Evolutionary conservation across 2,113 vertebrate species (phyloP).

Genomic region (Naja naja): DNA sequence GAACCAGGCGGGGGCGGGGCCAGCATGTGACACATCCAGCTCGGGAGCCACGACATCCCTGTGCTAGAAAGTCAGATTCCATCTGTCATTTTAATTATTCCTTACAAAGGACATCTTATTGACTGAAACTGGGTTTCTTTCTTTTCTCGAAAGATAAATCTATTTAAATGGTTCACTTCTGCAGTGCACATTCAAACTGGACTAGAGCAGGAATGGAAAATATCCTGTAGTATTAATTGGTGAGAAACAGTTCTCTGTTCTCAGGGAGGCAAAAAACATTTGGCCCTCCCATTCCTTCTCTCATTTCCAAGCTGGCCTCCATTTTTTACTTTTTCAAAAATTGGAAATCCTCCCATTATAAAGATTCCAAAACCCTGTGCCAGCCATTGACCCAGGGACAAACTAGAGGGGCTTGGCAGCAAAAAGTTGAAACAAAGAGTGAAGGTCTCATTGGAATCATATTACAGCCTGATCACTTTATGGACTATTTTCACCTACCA

Average conservation of each 20-base stretch:
- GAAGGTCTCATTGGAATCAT: background rate
- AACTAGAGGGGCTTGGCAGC: background rate
- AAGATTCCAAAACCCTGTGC: background rate
- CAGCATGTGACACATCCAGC: too few relatives aligned
- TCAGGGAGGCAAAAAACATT: background rate
- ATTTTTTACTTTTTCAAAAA: background rate
- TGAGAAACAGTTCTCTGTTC: background rate
- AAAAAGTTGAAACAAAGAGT: background rate
- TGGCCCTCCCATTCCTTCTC: background rate
- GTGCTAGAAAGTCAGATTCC: background rate
- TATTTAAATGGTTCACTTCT: background rate
- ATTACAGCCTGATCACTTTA: background rate
- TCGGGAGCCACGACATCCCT: too few relatives aligned
- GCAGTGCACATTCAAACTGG: background rate
- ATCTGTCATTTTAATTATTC: background rate
- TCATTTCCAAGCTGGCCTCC: background rate
- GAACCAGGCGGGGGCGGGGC: too few relatives aligned
- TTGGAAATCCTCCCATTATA: background rate
- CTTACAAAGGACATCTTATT: background rate
- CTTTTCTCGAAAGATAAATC: background rate
- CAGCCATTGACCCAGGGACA: background rate
- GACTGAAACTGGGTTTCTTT: background rate
- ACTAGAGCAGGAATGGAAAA: background rate
- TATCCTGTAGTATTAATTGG: background rate
- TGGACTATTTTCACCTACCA: background rate